phyloP scores from a whole-genome alignment of 2,113 vertebrate genomes.

The Hypanus sabinus region DNA sequence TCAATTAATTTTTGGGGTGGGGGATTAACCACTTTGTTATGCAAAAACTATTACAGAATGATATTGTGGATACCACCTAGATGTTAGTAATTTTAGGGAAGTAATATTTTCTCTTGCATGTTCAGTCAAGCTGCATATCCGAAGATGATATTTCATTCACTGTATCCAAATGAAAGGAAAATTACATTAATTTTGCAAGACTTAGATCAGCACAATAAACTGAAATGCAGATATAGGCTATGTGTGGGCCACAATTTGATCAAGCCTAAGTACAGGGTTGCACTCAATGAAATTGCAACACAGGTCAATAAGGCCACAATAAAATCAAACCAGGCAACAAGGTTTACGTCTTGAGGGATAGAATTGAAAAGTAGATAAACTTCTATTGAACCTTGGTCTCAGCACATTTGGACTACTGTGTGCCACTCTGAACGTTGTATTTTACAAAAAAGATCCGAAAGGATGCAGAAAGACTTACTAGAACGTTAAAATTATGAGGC shows the following conservation, averaged over 20 bases:
- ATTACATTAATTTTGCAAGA: background rate
- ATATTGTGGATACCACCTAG: background rate
- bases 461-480: background rate
- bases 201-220: background rate
- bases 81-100: background rate
- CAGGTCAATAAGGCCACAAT: no score
- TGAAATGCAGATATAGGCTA: slow-evolving; percentile 2
- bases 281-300: background rate
- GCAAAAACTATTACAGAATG: slow-evolving; percentile 6
- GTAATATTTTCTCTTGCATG: background rate
- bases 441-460: background rate
- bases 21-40: slow-evolving; percentile 22
- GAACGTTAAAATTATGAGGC: background rate
- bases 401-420: background rate
- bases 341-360: no score
- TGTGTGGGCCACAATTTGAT: background rate
- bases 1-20: slow-evolving; percentile 23
- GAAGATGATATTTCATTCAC: background rate
- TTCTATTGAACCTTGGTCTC: background rate
- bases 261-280: background rate
- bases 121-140: background rate
- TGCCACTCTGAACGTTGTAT: background rate
- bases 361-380: background rate
- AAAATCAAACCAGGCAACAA: no score
- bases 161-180: background rate